Conservation (phyloP, 2,888 invertebrate species). For the Pterostichus madidus region DNA sequence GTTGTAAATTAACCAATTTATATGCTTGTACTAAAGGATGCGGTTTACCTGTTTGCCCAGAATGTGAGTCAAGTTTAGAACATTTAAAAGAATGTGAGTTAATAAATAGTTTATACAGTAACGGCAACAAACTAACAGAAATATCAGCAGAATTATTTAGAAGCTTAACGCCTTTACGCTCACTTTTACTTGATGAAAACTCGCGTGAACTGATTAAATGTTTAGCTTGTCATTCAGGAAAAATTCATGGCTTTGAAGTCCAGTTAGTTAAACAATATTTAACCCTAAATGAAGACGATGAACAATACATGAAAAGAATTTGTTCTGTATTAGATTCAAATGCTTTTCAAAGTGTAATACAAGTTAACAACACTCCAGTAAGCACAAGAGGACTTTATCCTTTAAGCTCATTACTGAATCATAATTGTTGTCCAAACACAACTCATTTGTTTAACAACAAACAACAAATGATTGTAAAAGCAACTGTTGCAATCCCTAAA, state of each 20-base stretch:
- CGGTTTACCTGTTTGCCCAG: constrained; percentile 83
- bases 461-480: constrained; percentile 81
- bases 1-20: constrained; percentile 74
- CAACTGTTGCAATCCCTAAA: constrained; percentile 80
- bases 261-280: constrained; percentile 78
- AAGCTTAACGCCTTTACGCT: constrained; percentile 77
- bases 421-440: constrained; percentile 85
- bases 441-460: constrained; percentile 81
- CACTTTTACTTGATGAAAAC: constrained; percentile 76
- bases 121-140: constrained; percentile 71
- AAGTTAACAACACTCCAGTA: constrained; percentile 77
- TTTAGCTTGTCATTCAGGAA: constrained; percentile 79
- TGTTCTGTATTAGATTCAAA: constrained; percentile 84
- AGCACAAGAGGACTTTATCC: constrained; percentile 84
- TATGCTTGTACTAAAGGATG: constrained; percentile 80
- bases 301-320: constrained; percentile 80
- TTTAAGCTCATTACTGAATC: constrained; percentile 84
- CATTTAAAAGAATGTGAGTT: constrained; percentile 83
- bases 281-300: constrained; percentile 79
- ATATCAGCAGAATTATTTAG: constrained; percentile 75
- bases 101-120: constrained; percentile 79
- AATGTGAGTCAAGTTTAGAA: constrained; percentile 79
- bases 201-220: constrained; percentile 79
- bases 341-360: constrained; percentile 81
- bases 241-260: constrained; percentile 81